Percentiles rank a stretch among this genome's conserved stretches.
Evolutionary conservation across 2,797 vertebrate species (phyloP).

Genomic region (Orientallactaga sibirica): DNA sequence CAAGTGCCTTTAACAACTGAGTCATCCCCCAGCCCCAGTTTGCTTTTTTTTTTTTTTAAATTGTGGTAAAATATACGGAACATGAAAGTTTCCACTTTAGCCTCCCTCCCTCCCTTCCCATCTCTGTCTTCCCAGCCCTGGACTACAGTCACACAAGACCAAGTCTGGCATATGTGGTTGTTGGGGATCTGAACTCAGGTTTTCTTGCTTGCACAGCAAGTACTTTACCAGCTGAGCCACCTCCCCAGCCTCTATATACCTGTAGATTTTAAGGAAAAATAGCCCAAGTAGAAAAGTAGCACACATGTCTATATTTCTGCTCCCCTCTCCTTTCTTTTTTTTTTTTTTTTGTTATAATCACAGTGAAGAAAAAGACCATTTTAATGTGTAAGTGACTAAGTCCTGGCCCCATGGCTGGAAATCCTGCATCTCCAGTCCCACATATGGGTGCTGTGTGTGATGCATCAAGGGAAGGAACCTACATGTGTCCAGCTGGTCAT

Average conservation of each 20-base stretch:
- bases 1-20: too few relatives aligned
- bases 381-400: not conserved
- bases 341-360: not conserved
- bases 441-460: not conserved
- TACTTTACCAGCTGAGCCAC: too few relatives aligned
- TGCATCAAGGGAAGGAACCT: not conserved
- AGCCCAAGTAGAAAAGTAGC: conserved; percentile 1
- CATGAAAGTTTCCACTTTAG: too few relatives aligned
- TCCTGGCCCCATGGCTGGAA: not conserved
- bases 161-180: too few relatives aligned
- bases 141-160: too few relatives aligned
- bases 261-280: conserved; percentile 6
- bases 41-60: too few relatives aligned
- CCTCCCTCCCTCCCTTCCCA: too few relatives aligned
- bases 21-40: too few relatives aligned
- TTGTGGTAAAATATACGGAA: too few relatives aligned
- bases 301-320: not conserved
- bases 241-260: not conserved
- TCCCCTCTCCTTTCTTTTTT: not conserved
- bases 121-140: too few relatives aligned
- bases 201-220: too few relatives aligned
- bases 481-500: not conserved
- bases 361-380: not conserved
- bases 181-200: too few relatives aligned
- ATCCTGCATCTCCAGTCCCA: not conserved